Percentiles rank a stretch among this genome's conserved stretches.
These are phyloP conservation scores for Melanocharis versteri DNA, from an alignment of 2,113 vertebrate genomes.

Conservation along the genomic window DNA sequence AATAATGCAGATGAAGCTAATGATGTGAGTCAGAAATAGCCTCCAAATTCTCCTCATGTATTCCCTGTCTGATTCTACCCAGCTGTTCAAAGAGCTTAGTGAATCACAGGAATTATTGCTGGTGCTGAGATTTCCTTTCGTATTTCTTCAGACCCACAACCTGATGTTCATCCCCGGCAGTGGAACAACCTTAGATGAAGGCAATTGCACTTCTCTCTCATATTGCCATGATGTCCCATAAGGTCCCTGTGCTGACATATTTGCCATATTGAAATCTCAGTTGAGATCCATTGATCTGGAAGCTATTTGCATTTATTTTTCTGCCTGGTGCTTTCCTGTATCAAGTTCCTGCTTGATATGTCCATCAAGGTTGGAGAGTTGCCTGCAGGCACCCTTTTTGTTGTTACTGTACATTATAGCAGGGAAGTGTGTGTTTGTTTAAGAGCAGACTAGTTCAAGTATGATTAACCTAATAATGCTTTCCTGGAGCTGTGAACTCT, in stretches of 20 bases:
- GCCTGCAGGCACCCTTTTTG: background rate
- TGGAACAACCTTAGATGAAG: background rate
- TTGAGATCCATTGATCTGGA: background rate
- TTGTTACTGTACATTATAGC: background rate
- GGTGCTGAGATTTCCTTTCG: background rate
- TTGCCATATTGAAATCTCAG: background rate
- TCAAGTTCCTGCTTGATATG: background rate
- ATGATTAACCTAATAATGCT: background rate
- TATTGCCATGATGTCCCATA: fast-evolving
- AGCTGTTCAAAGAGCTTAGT: constrained; percentile 1
- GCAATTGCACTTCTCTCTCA: background rate
- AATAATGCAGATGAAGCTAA: constrained; percentile 34
- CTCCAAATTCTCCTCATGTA: background rate
- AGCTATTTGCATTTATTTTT: background rate
- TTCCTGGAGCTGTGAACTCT: background rate
- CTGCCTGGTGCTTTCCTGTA: background rate
- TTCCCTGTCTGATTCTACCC: background rate
- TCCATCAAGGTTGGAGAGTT: background rate
- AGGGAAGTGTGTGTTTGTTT: background rate
- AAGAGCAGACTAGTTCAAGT: background rate
- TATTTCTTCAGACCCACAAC: background rate
- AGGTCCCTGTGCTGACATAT: background rate
- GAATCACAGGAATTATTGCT: background rate
- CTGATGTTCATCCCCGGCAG: background rate
- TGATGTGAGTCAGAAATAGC: constrained; percentile 13